phyloP scores from a whole-genome alignment of 2,797 vertebrate species.

The Chelidonichthys spinosus region DNA sequence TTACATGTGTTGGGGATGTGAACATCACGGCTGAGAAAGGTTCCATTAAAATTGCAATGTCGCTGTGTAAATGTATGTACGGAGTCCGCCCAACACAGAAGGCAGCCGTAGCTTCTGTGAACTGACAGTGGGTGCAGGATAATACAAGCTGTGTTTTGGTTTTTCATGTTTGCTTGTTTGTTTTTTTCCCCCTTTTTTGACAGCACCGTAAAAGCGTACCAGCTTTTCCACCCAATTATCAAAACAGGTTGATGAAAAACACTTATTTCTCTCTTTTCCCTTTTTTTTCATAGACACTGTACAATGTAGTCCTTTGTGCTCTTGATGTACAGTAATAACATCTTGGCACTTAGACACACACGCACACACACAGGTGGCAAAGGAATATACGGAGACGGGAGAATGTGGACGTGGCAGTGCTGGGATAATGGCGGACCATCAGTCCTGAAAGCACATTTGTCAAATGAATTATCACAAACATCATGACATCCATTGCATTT shows the following conservation, averaged over 20 bases:
- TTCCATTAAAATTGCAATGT: not conserved
- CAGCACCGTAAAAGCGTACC: conserved; percentile 7
- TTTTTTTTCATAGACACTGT: conserved; percentile 14
- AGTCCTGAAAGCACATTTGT: conserved; percentile 32
- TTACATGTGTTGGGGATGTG: conserved; percentile 30
- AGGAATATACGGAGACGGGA: conserved; percentile 1
- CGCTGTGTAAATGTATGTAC: not conserved
- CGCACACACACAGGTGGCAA: not conserved
- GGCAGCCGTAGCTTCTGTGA: not conserved
- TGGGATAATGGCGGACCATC: conserved; percentile 53
- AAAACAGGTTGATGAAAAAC: conserved; percentile 11
- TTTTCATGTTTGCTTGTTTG: no score
- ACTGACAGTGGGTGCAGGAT: conserved; percentile 1
- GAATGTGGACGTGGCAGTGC: conserved; percentile 10
- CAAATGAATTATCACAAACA: conserved; percentile 17
- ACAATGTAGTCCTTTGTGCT: conserved; percentile 2
- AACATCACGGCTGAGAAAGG: conserved; percentile 17
- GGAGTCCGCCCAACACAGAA: not conserved
- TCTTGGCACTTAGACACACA: not conserved
- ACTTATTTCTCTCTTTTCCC: not conserved
- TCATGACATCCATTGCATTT: not conserved
- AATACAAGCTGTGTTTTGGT: not conserved
- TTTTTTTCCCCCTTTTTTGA: not conserved
- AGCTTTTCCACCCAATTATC: not conserved
- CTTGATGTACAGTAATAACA: conserved; percentile 14